These are phyloP conservation scores for Scaptomyza graminum DNA, from an alignment of 1,140 invertebrate genomes.

Conservation along the genomic window DNA sequence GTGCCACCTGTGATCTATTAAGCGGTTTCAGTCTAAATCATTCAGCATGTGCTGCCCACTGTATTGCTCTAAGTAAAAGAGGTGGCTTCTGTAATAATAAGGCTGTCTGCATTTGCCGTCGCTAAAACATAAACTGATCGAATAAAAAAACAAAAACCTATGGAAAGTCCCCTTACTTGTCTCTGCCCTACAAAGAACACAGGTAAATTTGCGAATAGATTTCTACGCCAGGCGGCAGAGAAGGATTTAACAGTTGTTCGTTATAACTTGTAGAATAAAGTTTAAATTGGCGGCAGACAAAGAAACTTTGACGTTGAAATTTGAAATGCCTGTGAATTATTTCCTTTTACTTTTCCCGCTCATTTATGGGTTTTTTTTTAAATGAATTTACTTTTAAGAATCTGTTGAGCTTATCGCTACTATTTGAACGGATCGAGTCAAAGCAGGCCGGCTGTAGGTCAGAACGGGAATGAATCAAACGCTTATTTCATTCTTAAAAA, in stretches of 20 bases:
- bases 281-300: conserved; percentile 6
- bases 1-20: conserved; percentile 70
- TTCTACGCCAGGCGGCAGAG: not conserved
- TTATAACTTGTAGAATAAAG: no score
- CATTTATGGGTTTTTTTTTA: conserved; percentile 5
- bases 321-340: not conserved
- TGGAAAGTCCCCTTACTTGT: conserved; percentile 12
- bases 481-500: conserved; percentile 29
- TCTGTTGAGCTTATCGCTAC: conserved; percentile 27
- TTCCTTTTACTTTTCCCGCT: conserved; percentile 5
- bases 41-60: conserved; percentile 68
- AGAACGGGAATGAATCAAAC: conserved; percentile 7
- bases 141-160: not conserved
- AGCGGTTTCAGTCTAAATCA: conserved; percentile 57
- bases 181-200: not conserved
- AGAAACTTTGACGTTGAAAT: not conserved
- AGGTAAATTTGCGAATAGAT: not conserved
- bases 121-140: conserved; percentile 8
- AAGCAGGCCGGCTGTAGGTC: conserved; percentile 16
- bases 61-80: conserved; percentile 35
- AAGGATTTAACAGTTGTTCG: not conserved
- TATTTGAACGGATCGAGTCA: conserved; percentile 8
- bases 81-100: conserved; percentile 65
- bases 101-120: conserved; percentile 65
- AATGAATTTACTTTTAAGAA: conserved; percentile 4